Percentiles rank a stretch among this genome's conserved stretches.
Conservation (phyloP, 2,113 vertebrate genomes). For the Caranx melampygus region DNA sequence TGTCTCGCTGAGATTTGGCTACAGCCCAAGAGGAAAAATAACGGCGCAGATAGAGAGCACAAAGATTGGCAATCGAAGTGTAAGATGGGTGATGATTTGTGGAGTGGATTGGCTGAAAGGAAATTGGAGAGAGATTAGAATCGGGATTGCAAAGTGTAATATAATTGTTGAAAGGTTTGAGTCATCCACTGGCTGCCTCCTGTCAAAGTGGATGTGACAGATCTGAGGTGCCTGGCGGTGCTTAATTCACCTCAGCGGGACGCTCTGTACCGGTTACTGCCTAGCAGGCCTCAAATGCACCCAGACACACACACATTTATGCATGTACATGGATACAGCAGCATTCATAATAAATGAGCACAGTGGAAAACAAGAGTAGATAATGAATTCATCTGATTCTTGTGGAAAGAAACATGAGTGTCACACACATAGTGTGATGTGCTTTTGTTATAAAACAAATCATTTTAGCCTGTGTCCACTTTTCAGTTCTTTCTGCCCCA, state of each 20-base stretch:
- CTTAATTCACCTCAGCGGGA: constrained; percentile 43
- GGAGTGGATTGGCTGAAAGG: constrained; percentile 3
- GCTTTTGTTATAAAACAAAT: background rate
- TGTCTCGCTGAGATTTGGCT: constrained; percentile 41
- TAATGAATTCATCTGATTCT: constrained; percentile 10
- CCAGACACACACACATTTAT: constrained; percentile 29
- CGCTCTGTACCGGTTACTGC: constrained; percentile 36
- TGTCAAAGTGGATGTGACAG: constrained; percentile 40
- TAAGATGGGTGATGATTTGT: constrained; percentile 13
- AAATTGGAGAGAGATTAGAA: constrained; percentile 21
- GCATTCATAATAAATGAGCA: constrained; percentile 36
- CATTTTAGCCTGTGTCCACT: background rate
- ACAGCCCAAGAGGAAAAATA: constrained; percentile 23
- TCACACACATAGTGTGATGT: background rate
- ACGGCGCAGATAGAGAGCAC: constrained; percentile 10
- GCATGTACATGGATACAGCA: constrained; percentile 31
- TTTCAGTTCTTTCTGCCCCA: background rate
- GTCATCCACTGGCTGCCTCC: constrained; percentile 1
- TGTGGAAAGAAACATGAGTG: background rate
- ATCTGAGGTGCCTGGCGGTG: constrained; percentile 57
- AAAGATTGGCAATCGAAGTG: background rate
- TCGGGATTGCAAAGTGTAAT: background rate
- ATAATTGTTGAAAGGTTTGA: constrained; percentile 11
- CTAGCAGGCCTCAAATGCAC: constrained; percentile 28
- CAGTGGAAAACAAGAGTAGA: constrained; percentile 24